Conservation (phyloP, 2,113 vertebrate genomes). For the Lonchura striata region DNA sequence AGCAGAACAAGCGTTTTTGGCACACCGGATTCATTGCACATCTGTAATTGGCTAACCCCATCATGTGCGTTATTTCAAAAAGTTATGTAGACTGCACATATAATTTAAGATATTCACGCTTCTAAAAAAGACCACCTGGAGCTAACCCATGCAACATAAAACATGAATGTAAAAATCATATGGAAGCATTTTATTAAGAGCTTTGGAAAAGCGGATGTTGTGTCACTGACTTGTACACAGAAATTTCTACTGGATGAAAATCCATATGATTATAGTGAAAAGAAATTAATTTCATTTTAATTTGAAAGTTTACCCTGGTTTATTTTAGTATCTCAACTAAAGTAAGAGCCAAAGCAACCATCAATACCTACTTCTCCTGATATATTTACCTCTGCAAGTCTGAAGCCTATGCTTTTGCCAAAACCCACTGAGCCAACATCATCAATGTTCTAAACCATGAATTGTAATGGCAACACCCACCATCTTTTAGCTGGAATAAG, state of each 20-base stretch:
- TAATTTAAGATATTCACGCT: constrained; percentile 8
- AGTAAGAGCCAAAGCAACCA: neutral
- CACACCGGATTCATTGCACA: neutral
- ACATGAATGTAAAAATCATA: constrained; percentile 13
- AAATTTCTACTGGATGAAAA: neutral
- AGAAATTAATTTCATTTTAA: neutral
- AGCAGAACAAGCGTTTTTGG: neutral
- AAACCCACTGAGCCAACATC: neutral
- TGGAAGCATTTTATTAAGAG: neutral
- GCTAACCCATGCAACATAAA: neutral
- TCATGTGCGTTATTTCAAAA: neutral
- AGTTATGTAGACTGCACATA: neutral
- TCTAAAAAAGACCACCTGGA: constrained; percentile 36
- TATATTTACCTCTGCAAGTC: neutral
- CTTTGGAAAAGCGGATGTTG: neutral
- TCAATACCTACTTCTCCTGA: neutral
- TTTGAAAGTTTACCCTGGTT: neutral
- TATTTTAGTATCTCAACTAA: neutral
- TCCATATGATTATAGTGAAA: neutral
- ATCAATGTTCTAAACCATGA: neutral
- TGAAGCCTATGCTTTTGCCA: neutral
- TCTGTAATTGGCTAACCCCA: constrained; percentile 41
- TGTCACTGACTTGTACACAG: neutral
- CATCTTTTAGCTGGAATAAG: neutral
- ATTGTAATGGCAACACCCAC: neutral